A percentile compares a stretch with the other conserved stretches of the same genome.
Conservation (phyloP, 2,797 vertebrate species). For the Erpetoichthys calabaricus region DNA sequence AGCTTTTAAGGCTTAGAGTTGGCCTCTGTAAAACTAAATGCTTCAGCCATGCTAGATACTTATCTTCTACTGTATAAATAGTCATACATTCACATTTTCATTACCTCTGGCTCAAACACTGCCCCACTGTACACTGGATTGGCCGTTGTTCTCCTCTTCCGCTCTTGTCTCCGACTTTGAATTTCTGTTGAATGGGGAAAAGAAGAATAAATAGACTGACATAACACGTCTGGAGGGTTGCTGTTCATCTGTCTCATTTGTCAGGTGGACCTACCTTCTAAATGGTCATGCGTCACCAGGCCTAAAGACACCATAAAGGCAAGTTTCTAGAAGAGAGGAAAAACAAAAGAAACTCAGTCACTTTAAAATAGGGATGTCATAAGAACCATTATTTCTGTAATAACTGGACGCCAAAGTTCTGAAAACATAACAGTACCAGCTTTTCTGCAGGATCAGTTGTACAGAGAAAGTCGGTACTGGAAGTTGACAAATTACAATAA, state of each 20-base stretch:
- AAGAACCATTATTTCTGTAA: not conserved
- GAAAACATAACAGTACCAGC: no score
- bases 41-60: no score
- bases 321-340: conserved; percentile 71
- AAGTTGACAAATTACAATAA: no score
- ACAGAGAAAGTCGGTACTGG: no score
- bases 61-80: no score
- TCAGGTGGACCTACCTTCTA: conserved; percentile 70
- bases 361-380: conserved; percentile 6
- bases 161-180: conserved; percentile 92
- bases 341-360: conserved; percentile 16
- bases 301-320: conserved; percentile 97
- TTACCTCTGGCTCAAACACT: conserved; percentile 90
- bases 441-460: no score
- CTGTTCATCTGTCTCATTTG: not conserved
- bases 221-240: not conserved
- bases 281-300: conserved; percentile 88
- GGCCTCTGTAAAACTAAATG: no score
- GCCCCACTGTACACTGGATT: conserved; percentile 97
- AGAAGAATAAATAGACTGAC: not conserved
- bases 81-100: no score
- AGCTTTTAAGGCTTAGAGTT: no score
- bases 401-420: no score
- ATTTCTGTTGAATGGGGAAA: conserved; percentile 65
- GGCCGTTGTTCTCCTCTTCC: conserved; percentile 93